Base-by-base conservation (phyloP, 2,113 vertebrate species). In the Pagrus major region DNA sequence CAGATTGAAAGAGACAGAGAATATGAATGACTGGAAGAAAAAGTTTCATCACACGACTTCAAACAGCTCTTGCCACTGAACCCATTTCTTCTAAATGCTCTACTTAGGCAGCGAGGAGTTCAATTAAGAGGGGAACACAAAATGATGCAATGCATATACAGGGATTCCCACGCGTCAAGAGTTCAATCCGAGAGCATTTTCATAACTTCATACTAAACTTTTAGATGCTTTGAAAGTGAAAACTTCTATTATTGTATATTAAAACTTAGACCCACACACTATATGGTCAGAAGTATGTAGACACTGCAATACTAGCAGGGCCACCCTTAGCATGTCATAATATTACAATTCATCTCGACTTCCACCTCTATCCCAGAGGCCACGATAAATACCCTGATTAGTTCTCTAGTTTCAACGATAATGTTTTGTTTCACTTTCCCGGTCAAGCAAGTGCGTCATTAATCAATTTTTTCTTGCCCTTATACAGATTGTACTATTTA, bases 21-120 rank as follows among this genome's bases (percentile, higher is more conserved):
- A 41, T 11, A 23, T 20, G 29, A 63, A 29, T 51, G 49, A 68
- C 47, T 33, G 47, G 46, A 46, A 78, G 14, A 58, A n/a, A 78
- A 87, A 59, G 52, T 78, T 66, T 66, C 35, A 42, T 29, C 21
- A 59, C 41, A 55, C 31, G 47, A 3, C 73, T 74, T 51, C 70
- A 59, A 31, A 66, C 41, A 20, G 51, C 2, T 49, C 6, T 54
- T 64, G 66, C 59, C 20, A 31, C 31, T 46, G 16, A 71, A 1
- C 0, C 9, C 0, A 8, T 8, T 58, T 63, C 47, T 72, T 29
- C 25, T 58, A 6, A 0, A 31, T 64, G 41, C 12, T 68, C 15
- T 2, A n/a, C 37, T 72, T 37, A 29, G 23, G 4, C 9, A 39
- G 23, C 29, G 52, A 35, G 8, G 15, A 29, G n/a, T n/a, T 66